phyloP scores from a whole-genome alignment of 1,140 invertebrate genomes.

The Delia radicum region DNA sequence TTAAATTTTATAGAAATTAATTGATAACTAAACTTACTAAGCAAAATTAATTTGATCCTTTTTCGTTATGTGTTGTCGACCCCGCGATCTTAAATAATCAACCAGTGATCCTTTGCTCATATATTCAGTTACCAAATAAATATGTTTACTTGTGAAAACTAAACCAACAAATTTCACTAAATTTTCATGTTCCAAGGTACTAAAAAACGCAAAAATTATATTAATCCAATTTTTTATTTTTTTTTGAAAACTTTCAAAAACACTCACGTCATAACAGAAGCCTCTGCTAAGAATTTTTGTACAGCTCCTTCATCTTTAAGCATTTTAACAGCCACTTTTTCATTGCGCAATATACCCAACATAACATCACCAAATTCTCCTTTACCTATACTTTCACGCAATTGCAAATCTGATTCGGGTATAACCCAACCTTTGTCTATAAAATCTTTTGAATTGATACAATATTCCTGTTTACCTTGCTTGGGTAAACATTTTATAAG shows the following conservation, averaged over 20 bases:
- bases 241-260: not conserved
- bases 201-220: slow-evolving; percentile 47
- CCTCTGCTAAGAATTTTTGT: slow-evolving; percentile 91
- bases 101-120: slow-evolving; percentile 99
- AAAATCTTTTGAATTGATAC: slow-evolving; percentile 65
- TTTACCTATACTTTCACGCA: slow-evolving; percentile 92
- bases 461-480: slow-evolving; percentile 61
- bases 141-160: slow-evolving; percentile 81
- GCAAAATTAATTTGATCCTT: slow-evolving; percentile 98
- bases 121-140: slow-evolving; percentile 96
- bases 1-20: too few relatives aligned
- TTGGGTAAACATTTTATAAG: slow-evolving; percentile 85
- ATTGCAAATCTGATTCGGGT: slow-evolving; percentile 77
- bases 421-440: slow-evolving; percentile 88
- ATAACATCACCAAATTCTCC: slow-evolving; percentile 99
- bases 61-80: slow-evolving; percentile 93
- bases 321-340: slow-evolving; percentile 96
- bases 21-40: slow-evolving; percentile 69
- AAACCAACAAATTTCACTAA: slow-evolving; percentile 94
- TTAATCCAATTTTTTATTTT: slow-evolving; percentile 34
- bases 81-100: slow-evolving; percentile 94
- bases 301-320: slow-evolving; percentile 93
- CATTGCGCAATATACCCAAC: slow-evolving; percentile 84
- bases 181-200: slow-evolving; percentile 92
- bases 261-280: slow-evolving; percentile 93